Evolutionary conservation across 1,140 invertebrate species (phyloP), one percentile per base, ranked within the genome.

Genomic region (Asobara japonica): DNA sequence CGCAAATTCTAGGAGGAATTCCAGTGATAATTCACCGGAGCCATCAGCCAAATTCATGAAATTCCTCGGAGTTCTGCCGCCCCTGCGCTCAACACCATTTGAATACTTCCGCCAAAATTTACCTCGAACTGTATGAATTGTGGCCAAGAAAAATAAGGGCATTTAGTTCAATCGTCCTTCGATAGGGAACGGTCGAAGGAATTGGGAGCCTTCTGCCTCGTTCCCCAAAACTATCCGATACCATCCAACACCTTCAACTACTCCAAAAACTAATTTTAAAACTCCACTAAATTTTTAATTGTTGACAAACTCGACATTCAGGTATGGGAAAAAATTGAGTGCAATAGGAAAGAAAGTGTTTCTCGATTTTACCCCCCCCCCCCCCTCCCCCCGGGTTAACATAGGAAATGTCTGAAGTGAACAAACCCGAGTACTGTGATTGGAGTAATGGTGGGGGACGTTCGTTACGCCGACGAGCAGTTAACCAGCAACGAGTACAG

Each of bases 381-480:
- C n/a, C n/a, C n/a, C n/a, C n/a, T n/a, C n/a, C n/a, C 45, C 61
- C 31, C 13, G 3, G 22, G 31, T 36, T 45, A 27, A 56, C 13
- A 22, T 56, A 48, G 29, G 31, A 41, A 64, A 51, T 56, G 38
- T 56, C 64, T 30, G 69, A 71, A 69, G 69, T 65, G 65, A 62
- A 65, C 29, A 62, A 33, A 74, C 41, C 66, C 45, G 30, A 66
- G 51, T n/a, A 72, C 16, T 66, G 72, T 66, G 56, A 70, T 71
- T 67, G 18, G 56, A 56, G 22, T 6, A 61, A 38, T 67, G 72
- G 74, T 48, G 74, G 76, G 74, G 56, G 60, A 30, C 65, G 45
- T 67, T 62, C 38, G 51, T 67, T 60, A 48, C 22, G 68, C 65
- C 71, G 27, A 25, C 51, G 22, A 56, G 51, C 7, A 73, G 27